These are phyloP conservation scores for Aulostomus chinensis DNA, from an alignment of 2,797 vertebrate genomes.

Conservation along the genomic window DNA sequence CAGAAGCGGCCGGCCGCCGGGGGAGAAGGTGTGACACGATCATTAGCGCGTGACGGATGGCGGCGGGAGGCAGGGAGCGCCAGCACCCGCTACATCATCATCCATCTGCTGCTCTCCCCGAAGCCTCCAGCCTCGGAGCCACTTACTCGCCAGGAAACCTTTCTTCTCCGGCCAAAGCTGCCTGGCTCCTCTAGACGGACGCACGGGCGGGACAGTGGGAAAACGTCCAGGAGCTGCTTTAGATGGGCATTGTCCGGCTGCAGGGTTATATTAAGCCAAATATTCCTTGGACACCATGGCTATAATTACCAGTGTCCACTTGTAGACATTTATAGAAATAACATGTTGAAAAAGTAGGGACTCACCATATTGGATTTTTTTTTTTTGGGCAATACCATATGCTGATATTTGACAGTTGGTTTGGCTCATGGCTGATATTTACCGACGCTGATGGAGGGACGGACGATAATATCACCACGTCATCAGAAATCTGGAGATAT, in stretches of 20 bases:
- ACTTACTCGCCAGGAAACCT: conserved; percentile 73
- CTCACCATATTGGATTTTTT: no score
- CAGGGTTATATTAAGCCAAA: conserved; percentile 42
- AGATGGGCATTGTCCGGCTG: no score
- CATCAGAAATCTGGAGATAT: no score
- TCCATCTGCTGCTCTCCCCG: conserved; percentile 74
- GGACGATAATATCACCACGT: no score
- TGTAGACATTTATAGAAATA: no score
- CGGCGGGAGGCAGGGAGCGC: conserved; percentile 70
- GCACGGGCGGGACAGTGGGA: conserved; percentile 48
- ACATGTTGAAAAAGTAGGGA: no score
- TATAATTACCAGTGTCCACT: no score
- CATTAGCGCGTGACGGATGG: conserved; percentile 80
- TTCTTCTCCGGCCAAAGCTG: conserved; percentile 69
- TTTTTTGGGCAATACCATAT: no score
- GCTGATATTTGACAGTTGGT: no score
- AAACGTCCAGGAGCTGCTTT: conserved; percentile 57
- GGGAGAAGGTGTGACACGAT: conserved; percentile 80
- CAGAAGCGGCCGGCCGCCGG: conserved; percentile 71
- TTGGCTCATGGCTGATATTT: no score
- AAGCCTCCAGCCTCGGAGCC: conserved; percentile 64
- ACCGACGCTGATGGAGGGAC: no score
- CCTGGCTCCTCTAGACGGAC: conserved; percentile 60
- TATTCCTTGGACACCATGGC: no score
- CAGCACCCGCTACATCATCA: conserved; percentile 73